phyloP scores from a whole-genome alignment of 2,797 vertebrate genomes.

The Nannoperca australis region DNA sequence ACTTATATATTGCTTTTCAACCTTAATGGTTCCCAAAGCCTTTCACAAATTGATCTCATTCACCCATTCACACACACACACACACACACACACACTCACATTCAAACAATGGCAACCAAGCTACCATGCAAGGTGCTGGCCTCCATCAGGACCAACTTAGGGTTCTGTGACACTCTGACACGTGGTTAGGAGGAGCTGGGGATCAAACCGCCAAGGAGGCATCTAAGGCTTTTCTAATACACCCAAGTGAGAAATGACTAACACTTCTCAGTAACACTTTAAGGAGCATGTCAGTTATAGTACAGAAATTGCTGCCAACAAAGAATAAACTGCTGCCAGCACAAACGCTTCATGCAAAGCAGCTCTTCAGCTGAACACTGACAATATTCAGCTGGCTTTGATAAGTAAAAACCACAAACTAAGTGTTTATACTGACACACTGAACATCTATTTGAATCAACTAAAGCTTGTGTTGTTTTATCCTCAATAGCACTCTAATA shows the following conservation, averaged over 20 bases:
- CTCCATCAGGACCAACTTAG: too few species aligned
- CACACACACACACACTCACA: too few species aligned
- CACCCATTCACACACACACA: too few species aligned
- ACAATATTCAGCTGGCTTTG: slow-evolving; percentile 48
- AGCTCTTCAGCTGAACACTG: slow-evolving; percentile 38
- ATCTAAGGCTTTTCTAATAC: not conserved
- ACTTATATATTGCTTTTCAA: too few species aligned
- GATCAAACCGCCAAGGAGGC: not conserved
- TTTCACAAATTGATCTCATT: too few species aligned
- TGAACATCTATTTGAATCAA: slow-evolving; percentile 44
- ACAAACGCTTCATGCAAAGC: slow-evolving; percentile 62
- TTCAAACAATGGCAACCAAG: too few species aligned
- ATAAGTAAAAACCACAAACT: slow-evolving; percentile 57
- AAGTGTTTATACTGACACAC: slow-evolving; percentile 25
- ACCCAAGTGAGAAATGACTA: not conserved
- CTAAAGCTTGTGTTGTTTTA: slow-evolving; percentile 28
- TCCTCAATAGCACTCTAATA: slow-evolving; percentile 4
- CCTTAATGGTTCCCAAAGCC: too few species aligned
- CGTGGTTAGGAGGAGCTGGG: too few species aligned
- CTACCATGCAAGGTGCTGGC: too few species aligned
- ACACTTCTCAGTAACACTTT: not conserved
- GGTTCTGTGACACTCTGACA: too few species aligned
- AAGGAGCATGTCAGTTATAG: not conserved
- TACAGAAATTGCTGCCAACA: not conserved
- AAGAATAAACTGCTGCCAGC: slow-evolving; percentile 3